phyloP scores from a whole-genome alignment of 2,113 vertebrate genomes.

The Gadus macrocephalus region DNA sequence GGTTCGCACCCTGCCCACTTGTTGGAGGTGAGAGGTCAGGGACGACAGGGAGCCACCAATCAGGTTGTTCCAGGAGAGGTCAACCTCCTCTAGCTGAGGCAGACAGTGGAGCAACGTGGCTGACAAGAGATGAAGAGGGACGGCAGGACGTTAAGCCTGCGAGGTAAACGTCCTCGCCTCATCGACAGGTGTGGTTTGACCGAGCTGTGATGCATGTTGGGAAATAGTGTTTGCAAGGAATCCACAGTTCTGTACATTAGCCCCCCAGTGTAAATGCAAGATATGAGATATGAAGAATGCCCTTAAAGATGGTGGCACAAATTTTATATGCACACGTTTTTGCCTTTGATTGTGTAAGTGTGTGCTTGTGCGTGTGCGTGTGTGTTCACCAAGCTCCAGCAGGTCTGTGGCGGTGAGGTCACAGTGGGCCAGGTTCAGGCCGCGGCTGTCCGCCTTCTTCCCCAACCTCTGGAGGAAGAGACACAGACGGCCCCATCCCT shows the following conservation, averaged over 20 bases:
- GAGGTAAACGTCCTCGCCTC: too few species aligned
- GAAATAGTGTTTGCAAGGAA: neutral
- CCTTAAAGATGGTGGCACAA: too few species aligned
- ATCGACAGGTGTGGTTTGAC: neutral
- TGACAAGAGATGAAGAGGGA: conserved; percentile 30
- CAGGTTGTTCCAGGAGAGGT: conserved; percentile 85
- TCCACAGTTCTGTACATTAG: too few species aligned
- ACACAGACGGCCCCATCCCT: conserved; percentile 68
- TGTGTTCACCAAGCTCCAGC: conserved; percentile 73
- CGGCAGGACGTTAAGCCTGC: neutral
- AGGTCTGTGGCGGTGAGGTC: conserved; percentile 71
- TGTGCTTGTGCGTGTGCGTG: conserved; percentile 4
- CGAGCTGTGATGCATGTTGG: neutral
- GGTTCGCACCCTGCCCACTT: conserved; percentile 66
- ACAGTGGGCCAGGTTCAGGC: conserved; percentile 75
- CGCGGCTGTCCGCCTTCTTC: conserved; percentile 65
- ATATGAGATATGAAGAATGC: too few species aligned
- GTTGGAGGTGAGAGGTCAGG: conserved; percentile 74
- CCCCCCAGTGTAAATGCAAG: too few species aligned
- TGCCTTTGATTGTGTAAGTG: neutral
- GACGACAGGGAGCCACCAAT: conserved; percentile 73
- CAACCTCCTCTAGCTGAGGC: conserved; percentile 79
- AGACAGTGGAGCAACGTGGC: conserved; percentile 73
- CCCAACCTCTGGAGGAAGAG: conserved; percentile 76
- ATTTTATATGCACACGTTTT: neutral